Evolutionary conservation across 2,113 vertebrate genomes (phyloP), one percentile per base, ranked within the genome.

Genomic region (Choloepus hoffmanni): DNA sequence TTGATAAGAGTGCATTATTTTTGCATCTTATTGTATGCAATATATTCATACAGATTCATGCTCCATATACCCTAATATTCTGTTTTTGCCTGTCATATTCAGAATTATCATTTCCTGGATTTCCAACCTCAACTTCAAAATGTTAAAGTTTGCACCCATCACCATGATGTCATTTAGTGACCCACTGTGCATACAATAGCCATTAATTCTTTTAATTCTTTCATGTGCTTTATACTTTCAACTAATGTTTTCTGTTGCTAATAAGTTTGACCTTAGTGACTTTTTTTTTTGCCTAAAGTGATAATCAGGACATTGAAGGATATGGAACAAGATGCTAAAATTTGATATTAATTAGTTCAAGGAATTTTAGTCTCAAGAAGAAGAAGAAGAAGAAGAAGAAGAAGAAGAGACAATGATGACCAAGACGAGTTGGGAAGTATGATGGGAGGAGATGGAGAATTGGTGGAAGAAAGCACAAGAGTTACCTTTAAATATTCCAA

Each of bases 391-490:
- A 24, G 36, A 45, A 14, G 53, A 45, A 13, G 28, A 28, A 26
- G 43, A 67, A 6, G 12, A 50, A 9, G 50, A 50, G 36, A 36
- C 50, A 50, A 50, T 50, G 50, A 50, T 50, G 50, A 50, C 50
- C 50, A 50, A 50, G 50, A 50, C 12, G 50, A 50, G 7, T 50
- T 50, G 50, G 50, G 7, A 50, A 50, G 50, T 50, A 12, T 50
- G 26, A 16, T 45, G 33, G 84, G n/a, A 70, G 21, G 23, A 1
- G 15, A 30, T 36, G 36, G 36, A 36, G 36, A 7, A 0, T 2
- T 1, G 65, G 16, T 5, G 30, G 28, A 53, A 23, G 1, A 0
- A 0, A 0, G 21, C 33, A 10, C 5, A 62, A 18, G 3, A 3
- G 3, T 50, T n/a, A 23, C 16, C 14, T 62, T 40, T 55, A 21